Conservation (phyloP, 1,140 invertebrate species). For the Pogonomyrmex californicus region DNA sequence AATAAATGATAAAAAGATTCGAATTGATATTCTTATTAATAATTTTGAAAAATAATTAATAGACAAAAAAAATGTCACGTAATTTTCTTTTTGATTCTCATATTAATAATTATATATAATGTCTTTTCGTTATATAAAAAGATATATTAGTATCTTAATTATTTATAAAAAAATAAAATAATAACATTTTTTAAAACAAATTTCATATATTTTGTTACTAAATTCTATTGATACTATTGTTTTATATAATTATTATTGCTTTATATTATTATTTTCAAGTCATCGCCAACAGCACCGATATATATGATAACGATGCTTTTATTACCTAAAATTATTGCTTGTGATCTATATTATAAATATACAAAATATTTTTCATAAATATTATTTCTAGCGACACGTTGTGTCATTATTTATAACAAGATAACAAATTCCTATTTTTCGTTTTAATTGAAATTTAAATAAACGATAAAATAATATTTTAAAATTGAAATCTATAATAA, state of each 20-base stretch:
- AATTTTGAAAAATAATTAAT: not conserved
- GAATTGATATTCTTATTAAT: not conserved
- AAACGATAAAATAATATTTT: not conserved
- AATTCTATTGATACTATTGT: not conserved
- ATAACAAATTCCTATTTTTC: not conserved
- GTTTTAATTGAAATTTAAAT: not conserved
- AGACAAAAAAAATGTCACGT: not conserved
- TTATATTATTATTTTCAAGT: conserved; percentile 12
- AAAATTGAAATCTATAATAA: not conserved
- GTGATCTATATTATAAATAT: not conserved
- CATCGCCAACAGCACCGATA: conserved; percentile 56
- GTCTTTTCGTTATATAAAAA: not conserved
- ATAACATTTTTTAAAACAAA: not conserved
- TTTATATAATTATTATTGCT: not conserved
- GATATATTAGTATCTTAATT: not conserved
- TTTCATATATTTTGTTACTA: conserved; percentile 23
- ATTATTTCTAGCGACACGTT: not conserved
- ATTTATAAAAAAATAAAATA: not conserved
- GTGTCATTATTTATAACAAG: not conserved
- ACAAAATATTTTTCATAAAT: not conserved
- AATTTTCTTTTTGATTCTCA: not conserved
- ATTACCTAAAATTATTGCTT: conserved; percentile 54
- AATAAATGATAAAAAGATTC: not conserved
- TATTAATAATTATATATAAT: conserved; percentile 7
- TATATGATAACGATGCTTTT: conserved; percentile 60